Base-by-base conservation (phyloP, 2,797 vertebrate genomes). In the Mormyrus proboscirostris region DNA sequence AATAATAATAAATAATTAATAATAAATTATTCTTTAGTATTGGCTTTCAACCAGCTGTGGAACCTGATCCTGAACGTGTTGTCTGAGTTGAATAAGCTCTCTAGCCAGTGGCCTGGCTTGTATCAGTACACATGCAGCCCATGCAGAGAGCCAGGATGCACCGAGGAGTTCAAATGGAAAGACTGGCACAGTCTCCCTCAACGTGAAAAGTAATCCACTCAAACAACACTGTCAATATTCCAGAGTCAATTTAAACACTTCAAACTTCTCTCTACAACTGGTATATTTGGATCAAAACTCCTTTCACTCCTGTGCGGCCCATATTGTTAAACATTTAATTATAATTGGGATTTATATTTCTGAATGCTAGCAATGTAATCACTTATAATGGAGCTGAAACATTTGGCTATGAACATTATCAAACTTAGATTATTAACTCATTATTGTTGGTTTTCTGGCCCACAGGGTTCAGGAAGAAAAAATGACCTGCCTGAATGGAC, bases 101-200 rank as follows among this genome's bases (percentile, higher is more conserved):
- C 94, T 0, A 91, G 93, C 82, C 95, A 95, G 92, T 96, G 96
- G 96, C 96, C 93, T 0, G 96, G 96, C 29, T 93, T 96, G 90
- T 94, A 93, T 0, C 2, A 92, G 29, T 93, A 92, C 0, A 79
- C 96, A n/a, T 94, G 94, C 91, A 94, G 91, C 0, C 95, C 96
- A 0, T 96, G 96, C 91, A 92, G 93, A 19, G 93, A 94, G 0
- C 14, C 0, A 0, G 88, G 88, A 65, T 97, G 96, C 57, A 91
- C 91, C 0, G 92, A 92, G 0, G 95, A 93, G 89, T 92, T 96
- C 89, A 65, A 93, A 89, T 96, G 96, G 96, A 94, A 92, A 0
- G 96, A 96, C 90, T 93, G 91, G 93, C 92, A 95, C 4, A 88
- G 91, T 2, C 87, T 88, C 25, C 3, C 53, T 6, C 16, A 19